Evolutionary conservation across 2,113 vertebrate species (phyloP).

Genomic region (Panthera uncia): DNA sequence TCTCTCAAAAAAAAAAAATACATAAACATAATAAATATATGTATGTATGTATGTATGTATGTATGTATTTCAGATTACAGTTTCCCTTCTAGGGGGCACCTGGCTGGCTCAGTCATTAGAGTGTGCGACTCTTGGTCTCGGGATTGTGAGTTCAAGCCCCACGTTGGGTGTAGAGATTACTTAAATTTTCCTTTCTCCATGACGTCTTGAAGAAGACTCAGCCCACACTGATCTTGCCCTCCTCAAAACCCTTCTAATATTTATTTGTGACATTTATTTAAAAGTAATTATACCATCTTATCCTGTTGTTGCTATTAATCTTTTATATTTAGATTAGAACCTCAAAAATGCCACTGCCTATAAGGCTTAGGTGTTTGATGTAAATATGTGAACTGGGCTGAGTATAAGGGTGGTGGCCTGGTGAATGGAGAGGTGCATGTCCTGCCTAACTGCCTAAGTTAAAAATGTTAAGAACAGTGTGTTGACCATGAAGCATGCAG

Average conservation of each 20-base stretch:
- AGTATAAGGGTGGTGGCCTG: neutral
- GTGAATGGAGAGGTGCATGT: neutral
- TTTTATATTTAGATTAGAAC: neutral
- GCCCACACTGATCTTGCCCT: neutral
- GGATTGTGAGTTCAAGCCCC: neutral
- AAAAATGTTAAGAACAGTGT: neutral
- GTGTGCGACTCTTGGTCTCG: neutral
- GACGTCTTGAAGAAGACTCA: neutral
- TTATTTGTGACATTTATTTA: conserved; percentile 11
- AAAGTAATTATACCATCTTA: neutral
- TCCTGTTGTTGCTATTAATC: neutral
- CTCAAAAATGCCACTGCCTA: neutral
- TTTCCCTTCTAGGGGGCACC: neutral
- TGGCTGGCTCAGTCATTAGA: neutral
- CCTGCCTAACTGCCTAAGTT: neutral
- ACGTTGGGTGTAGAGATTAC: neutral
- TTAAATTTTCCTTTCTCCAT: neutral
- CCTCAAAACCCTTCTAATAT: neutral
- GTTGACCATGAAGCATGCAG: neutral
- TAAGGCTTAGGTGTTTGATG: neutral
- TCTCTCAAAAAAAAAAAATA: too few species aligned
- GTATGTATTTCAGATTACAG: neutral
- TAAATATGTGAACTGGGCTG: neutral
- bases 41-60: too few species aligned
- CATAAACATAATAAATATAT: too few species aligned